Conservation (phyloP, 2,888 invertebrate species). For the Deroplatys truncata region DNA sequence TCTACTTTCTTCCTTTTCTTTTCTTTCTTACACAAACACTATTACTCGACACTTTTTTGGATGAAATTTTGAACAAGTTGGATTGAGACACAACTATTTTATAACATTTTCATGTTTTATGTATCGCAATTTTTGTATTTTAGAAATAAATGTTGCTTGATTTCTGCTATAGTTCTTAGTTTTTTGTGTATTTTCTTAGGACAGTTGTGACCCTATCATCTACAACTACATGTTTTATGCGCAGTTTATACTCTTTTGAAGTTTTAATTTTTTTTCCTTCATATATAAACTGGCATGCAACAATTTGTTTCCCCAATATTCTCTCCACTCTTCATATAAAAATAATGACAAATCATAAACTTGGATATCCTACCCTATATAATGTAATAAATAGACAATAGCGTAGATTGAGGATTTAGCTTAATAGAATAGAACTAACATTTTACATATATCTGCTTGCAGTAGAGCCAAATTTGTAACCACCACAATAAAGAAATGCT, state of each 20-base stretch:
- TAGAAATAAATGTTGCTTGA: constrained; percentile 27
- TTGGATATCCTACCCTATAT: not conserved
- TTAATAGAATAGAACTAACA: not conserved
- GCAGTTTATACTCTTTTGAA: not conserved
- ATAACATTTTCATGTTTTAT: not conserved
- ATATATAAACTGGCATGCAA: not conserved
- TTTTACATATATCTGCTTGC: not conserved
- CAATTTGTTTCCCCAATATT: not conserved
- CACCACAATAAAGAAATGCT: no score
- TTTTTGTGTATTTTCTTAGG: not conserved
- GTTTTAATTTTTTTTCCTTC: not conserved
- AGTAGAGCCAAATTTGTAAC: not conserved
- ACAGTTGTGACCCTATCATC: not conserved
- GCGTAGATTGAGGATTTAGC: no score
- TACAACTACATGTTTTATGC: not conserved
- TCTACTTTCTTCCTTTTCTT: not conserved
- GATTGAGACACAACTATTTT: not conserved
- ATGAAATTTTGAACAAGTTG: not conserved
- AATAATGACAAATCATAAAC: not conserved
- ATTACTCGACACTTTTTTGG: not conserved
- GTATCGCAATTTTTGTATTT: constrained; percentile 15
- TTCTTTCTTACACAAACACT: not conserved
- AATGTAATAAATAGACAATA: not conserved
- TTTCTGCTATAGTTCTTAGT: constrained; percentile 9
- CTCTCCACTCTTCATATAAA: not conserved